Evolutionary conservation across 2,888 invertebrate species (phyloP), one percentile per base, ranked within the genome.

Genomic region (Bursaphelenchus okinawaensis): DNA sequence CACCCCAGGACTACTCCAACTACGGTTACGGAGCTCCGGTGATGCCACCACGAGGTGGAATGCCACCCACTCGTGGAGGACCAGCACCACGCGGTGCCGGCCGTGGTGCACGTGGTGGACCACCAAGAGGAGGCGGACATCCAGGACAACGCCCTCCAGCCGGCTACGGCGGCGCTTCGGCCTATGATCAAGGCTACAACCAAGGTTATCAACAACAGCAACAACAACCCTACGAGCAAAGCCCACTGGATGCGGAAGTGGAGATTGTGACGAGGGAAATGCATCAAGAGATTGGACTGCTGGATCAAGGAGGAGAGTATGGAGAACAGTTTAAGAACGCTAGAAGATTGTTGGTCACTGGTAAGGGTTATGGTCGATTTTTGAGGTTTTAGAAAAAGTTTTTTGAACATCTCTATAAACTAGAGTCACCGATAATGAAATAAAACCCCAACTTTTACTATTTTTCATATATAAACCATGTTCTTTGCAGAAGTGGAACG

Each of bases 291-390:
- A 57, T 81, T 51, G 66, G 62, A n/a, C 57, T 69, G 7, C 63
- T 81, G 27, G 80, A 81, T 7, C 55, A 69, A 23, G 58, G 71
- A 19, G 78, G 75, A n/a, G 79, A 79, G 20, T 78, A 71, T 52
- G 78, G 76, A 12, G 77, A 76, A 16, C 78, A 80, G 65, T 80
- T 78, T 62, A 73, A 77, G 40, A 81, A 81, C 55, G 80, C 79
- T 0, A 68, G 73, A 29, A 68, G 81, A n/a, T 67, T 81, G 23
- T 64, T 80, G n/a, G 69, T 70, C 20, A 67, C 76, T 12, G 75
- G 75, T 75, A 40, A 19, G 55, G 29, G 28, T 6, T n/a, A n/a
- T n/a, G n/a, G n/a, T n/a, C n/a, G n/a, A n/a, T n/a, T n/a, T n/a
- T n/a, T 19, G 12, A n/a, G 20, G 12, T 54, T 19, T 54, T 54